phyloP scores from a whole-genome alignment of 2,113 vertebrate species.

The Plecturocebus donacophilus region DNA sequence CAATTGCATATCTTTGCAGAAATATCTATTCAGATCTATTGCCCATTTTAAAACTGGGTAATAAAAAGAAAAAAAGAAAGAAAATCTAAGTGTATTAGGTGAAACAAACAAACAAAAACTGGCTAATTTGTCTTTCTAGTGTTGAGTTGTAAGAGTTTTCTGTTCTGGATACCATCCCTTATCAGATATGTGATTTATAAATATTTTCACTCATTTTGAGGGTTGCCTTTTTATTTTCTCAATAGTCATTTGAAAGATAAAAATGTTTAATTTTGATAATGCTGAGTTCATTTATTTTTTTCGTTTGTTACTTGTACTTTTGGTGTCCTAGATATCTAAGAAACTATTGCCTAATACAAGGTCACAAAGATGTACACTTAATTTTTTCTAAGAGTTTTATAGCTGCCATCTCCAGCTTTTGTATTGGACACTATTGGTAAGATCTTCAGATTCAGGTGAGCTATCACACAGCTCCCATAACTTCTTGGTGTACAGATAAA shows the following conservation, averaged over 20 bases:
- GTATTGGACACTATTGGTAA: not conserved
- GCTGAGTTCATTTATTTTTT: not conserved
- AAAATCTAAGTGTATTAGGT: no score
- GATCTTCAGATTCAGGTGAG: not conserved
- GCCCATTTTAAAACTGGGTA: not conserved
- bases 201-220: not conserved
- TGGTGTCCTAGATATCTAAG: not conserved
- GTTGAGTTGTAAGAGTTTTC: not conserved
- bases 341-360: not conserved
- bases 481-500: not conserved
- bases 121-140: not conserved
- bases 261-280: not conserved
- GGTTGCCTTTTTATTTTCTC: not conserved
- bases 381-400: not conserved
- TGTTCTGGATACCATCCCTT: not conserved
- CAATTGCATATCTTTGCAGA: not conserved
- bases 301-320: not conserved
- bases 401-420: not conserved
- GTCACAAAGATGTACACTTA: not conserved
- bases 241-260: not conserved
- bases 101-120: not conserved
- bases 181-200: not conserved
- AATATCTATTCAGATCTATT: not conserved
- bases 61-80: no score
- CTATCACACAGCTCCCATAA: not conserved